Evolutionary conservation across 2,113 vertebrate genomes (phyloP).

Genomic region (Ia io): DNA sequence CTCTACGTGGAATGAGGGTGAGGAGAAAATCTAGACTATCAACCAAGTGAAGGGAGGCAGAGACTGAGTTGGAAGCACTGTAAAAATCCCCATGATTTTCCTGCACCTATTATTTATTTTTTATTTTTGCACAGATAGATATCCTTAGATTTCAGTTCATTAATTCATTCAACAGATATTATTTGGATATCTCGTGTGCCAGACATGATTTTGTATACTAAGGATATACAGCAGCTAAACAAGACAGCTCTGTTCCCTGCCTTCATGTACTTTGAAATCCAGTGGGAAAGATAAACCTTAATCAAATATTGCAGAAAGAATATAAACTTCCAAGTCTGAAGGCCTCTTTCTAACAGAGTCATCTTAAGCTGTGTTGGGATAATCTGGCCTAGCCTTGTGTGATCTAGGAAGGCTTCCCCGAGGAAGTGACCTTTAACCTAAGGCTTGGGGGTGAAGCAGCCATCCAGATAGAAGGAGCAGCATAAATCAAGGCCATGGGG

Average conservation of each 20-base stretch:
- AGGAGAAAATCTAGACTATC: not conserved
- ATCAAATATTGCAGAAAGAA: not conserved
- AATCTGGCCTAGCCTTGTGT: not conserved
- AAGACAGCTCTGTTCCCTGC: not conserved
- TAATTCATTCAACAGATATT: not conserved
- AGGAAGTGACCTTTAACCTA: not conserved
- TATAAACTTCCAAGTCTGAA: not conserved
- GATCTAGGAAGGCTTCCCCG: not conserved
- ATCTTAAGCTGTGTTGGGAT: not conserved
- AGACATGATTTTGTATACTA: not conserved
- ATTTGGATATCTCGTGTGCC: not conserved
- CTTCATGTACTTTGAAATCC: not conserved
- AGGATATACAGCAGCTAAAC: not conserved
- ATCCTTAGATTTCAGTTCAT: not conserved
- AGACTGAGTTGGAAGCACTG: not conserved
- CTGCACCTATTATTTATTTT: not conserved
- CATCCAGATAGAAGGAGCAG: not conserved
- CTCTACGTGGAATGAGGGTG: not conserved
- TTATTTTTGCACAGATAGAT: not conserved
- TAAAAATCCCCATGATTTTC: not conserved
- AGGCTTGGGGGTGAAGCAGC: not conserved
- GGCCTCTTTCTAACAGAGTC: not conserved
- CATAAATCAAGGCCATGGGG: not conserved
- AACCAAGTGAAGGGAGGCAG: not conserved
- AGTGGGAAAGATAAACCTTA: not conserved